Evolutionary conservation across 1,140 invertebrate genomes (phyloP).

Genomic region (Coptotermes formosanus): DNA sequence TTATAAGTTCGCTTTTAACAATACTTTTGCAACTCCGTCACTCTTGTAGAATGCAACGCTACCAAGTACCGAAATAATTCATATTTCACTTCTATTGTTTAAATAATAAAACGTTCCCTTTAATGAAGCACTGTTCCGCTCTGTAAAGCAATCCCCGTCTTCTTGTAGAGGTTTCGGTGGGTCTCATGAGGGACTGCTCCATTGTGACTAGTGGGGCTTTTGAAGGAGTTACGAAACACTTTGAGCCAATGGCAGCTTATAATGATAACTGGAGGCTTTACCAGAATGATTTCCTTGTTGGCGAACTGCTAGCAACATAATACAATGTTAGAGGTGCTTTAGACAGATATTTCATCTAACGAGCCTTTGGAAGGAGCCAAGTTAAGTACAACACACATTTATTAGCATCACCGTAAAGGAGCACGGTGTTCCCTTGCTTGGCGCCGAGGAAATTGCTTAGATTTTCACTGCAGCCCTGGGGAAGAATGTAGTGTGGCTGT

Average conservation of each 20-base stretch:
- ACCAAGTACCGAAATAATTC: no score
- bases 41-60: no score
- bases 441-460: background rate
- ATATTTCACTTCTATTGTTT: background rate
- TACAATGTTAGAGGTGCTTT: conserved; percentile 11
- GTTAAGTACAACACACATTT: background rate
- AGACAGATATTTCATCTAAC: background rate
- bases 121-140: background rate
- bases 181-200: background rate
- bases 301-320: background rate
- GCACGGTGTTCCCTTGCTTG: background rate
- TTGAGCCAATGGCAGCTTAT: conserved; percentile 3
- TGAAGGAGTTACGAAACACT: background rate
- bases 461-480: background rate
- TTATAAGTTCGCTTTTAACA: no score
- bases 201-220: background rate
- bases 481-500: background rate
- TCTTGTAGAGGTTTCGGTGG: background rate
- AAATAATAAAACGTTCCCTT: background rate
- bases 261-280: background rate
- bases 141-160: background rate
- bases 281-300: background rate
- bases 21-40: no score
- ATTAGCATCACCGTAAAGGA: background rate
- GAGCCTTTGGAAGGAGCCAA: background rate